phyloP scores from a whole-genome alignment of 2,888 invertebrate genomes.

The Drosophila pullipes region DNA sequence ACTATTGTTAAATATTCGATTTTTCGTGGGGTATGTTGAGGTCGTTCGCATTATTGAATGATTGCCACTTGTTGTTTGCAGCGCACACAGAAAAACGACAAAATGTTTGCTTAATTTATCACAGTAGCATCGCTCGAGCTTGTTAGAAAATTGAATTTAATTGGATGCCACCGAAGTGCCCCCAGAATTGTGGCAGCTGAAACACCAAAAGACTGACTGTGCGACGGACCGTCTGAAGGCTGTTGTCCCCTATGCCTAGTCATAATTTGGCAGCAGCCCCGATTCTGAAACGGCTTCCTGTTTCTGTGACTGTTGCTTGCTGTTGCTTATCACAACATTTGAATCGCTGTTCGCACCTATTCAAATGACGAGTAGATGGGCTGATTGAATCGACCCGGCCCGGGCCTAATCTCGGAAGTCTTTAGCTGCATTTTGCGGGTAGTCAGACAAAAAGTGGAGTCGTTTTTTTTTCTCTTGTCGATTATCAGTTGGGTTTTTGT shows the following conservation, averaged over 20 bases:
- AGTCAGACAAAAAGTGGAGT: constrained; percentile 51
- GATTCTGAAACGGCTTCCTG: constrained; percentile 60
- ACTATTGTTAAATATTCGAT: not conserved
- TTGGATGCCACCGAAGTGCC: constrained; percentile 75
- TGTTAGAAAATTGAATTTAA: constrained; percentile 79
- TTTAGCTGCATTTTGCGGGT: constrained; percentile 47
- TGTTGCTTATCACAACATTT: constrained; percentile 53
- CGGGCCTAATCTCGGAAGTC: constrained; percentile 55
- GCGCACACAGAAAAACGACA: constrained; percentile 35
- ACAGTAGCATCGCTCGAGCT: constrained; percentile 76
- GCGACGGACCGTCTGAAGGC: not conserved
- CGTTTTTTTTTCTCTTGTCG: constrained; percentile 34
- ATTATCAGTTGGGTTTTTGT: constrained; percentile 68
- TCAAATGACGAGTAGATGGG: constrained; percentile 66
- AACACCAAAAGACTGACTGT: not conserved
- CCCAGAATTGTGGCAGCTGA: constrained; percentile 40
- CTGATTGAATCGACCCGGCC: constrained; percentile 59
- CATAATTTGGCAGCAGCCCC: constrained; percentile 69
- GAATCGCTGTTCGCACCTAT: constrained; percentile 78
- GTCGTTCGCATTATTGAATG: constrained; percentile 2
- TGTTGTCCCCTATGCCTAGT: constrained; percentile 63
- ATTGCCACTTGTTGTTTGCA: constrained; percentile 15
- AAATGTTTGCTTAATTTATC: constrained; percentile 81
- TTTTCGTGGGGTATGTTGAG: constrained; percentile 26
- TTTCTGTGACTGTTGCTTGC: constrained; percentile 26